phyloP scores from a whole-genome alignment of 1,140 invertebrate genomes.

The Zaprionus africanus region DNA sequence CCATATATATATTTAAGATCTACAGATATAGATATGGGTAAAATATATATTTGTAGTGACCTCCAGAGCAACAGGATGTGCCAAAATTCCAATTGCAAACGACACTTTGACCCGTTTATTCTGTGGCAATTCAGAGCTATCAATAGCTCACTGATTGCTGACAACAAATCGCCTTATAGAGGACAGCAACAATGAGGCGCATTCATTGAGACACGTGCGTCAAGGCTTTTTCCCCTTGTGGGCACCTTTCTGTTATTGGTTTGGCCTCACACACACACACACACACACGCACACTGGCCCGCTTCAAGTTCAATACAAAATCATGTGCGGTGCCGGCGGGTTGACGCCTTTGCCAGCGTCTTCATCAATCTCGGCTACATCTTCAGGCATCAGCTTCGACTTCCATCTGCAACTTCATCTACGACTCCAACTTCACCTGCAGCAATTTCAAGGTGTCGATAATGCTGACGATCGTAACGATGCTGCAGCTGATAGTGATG shows the following conservation, averaged over 20 bases:
- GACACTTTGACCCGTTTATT: background rate
- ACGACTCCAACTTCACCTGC: conserved; percentile 32
- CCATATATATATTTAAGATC: background rate
- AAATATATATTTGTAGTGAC: background rate
- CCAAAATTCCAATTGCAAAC: background rate
- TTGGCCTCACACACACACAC: background rate
- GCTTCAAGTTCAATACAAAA: conserved; percentile 31
- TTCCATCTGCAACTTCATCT: conserved; percentile 15
- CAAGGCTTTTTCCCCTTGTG: conserved; percentile 18
- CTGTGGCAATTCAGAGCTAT: background rate
- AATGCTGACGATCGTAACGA: conserved; percentile 20
- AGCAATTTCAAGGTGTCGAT: conserved; percentile 51
- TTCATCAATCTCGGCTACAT: conserved; percentile 17
- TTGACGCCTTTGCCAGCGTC: conserved; percentile 2
- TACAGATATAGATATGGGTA: background rate
- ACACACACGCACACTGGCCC: conserved; percentile 13
- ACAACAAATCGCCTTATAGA: background rate
- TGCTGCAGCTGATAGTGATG: background rate
- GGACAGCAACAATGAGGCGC: conserved; percentile 10
- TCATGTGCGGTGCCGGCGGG: background rate
- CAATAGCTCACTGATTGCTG: background rate
- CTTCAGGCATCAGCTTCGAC: background rate
- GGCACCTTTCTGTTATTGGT: conserved; percentile 4
- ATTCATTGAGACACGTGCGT: conserved; percentile 33
- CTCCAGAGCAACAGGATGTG: background rate